A percentile compares a stretch with the other conserved stretches of the same genome.
Conservation (phyloP, 2,888 invertebrate genomes). For the Callyntrura sp. region DNA sequence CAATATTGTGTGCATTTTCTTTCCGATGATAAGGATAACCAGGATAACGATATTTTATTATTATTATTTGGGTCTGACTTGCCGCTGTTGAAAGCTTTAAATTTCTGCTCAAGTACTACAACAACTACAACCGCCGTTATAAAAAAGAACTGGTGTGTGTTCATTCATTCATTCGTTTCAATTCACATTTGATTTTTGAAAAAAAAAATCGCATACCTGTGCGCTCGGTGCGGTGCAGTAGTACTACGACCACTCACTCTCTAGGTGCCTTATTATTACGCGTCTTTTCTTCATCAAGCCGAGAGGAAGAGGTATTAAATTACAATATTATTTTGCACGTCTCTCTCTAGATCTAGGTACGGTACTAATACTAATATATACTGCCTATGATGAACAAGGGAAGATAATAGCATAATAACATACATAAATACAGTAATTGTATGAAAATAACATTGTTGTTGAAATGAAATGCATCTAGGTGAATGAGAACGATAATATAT, state of each 20-base stretch:
- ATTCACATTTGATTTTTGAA: constrained; percentile 19
- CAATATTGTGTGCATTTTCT: not conserved
- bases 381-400: no score
- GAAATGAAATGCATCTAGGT: constrained; percentile 37
- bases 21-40: not conserved
- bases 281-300: no score
- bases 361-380: no score
- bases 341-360: no score
- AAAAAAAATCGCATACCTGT: not conserved
- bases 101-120: not conserved
- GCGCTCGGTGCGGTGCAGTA: not conserved
- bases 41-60: not conserved
- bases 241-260: no score
- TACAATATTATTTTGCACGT: not conserved
- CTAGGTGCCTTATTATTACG: no score
- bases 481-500: not conserved
- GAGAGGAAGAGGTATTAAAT: constrained; percentile 9
- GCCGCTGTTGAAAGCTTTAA: constrained; percentile 8
- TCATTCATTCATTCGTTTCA: constrained; percentile 25
- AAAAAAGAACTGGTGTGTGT: not conserved
- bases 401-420: not conserved
- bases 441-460: not conserved
- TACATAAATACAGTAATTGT: not conserved
- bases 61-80: constrained; percentile 17
- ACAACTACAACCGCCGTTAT: no score